Percentiles rank a stretch among this genome's conserved stretches.
These are phyloP conservation scores for Drosophila yooni DNA, from an alignment of 2,888 invertebrate species.

Conservation along the genomic window DNA sequence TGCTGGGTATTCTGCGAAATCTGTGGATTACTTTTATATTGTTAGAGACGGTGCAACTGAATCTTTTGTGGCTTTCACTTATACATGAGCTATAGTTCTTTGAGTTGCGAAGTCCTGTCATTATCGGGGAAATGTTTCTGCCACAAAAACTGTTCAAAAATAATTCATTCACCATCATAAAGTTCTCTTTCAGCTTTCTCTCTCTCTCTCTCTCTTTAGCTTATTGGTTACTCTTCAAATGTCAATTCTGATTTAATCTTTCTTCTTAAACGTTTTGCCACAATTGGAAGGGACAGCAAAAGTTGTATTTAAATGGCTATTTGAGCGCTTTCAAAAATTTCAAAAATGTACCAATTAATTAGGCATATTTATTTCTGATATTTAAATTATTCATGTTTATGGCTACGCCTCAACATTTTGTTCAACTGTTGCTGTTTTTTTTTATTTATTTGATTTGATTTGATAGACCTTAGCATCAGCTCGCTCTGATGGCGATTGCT, in stretches of 20 bases:
- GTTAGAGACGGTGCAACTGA: no score
- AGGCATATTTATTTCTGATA: slow-evolving; percentile 14
- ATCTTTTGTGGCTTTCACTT: no score
- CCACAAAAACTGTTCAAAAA: not conserved
- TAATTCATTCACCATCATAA: not conserved
- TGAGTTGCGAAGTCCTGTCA: not conserved
- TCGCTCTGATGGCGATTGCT: slow-evolving; percentile 19
- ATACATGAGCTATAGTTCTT: no score
- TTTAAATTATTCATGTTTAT: slow-evolving; percentile 28
- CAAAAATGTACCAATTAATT: slow-evolving; percentile 18
- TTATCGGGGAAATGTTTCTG: no score
- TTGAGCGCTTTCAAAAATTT: not conserved
- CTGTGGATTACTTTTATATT: no score
- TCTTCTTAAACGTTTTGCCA: not conserved
- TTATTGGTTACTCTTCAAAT: not conserved
- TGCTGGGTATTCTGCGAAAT: no score
- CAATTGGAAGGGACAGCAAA: not conserved
- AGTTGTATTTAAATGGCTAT: slow-evolving; percentile 5
- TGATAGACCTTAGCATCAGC: slow-evolving; percentile 9
- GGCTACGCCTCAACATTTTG: slow-evolving; percentile 8
- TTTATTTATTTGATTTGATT: slow-evolving; percentile 7
- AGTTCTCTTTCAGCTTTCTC: not conserved
- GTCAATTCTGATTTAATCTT: not conserved
- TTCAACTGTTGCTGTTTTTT: slow-evolving; percentile 2
- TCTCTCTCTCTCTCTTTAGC: not conserved